Evolutionary conservation across 1,140 invertebrate species (phyloP).

Genomic region (Drosophila persimilis): DNA sequence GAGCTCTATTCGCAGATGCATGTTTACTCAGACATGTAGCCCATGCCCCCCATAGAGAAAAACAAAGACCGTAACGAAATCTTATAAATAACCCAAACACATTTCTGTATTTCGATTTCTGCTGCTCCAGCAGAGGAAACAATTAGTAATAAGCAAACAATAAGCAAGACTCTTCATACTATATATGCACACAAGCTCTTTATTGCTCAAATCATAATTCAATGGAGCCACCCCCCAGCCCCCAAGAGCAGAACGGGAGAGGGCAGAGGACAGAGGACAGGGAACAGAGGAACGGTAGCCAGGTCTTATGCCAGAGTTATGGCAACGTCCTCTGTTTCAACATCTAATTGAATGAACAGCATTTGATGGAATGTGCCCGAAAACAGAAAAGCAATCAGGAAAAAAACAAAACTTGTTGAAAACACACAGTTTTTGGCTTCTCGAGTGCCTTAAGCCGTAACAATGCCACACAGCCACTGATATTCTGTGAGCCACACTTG

Average conservation of each 20-base stretch:
- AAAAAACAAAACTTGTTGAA: constrained; percentile 35
- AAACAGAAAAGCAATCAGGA: constrained; percentile 46
- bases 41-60: no score
- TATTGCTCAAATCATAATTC: constrained; percentile 18
- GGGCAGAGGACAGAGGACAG: neutral
- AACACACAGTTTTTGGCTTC: constrained; percentile 33
- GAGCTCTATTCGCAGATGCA: neutral
- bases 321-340: constrained; percentile 41
- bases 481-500: constrained; percentile 55
- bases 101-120: constrained; percentile 5
- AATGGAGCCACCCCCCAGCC: neutral
- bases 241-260: neutral
- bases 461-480: constrained; percentile 14
- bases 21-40: no score
- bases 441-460: constrained; percentile 33
- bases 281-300: neutral
- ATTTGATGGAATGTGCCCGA: constrained; percentile 42
- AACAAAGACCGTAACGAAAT: constrained; percentile 13
- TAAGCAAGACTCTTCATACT: constrained; percentile 4
- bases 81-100: constrained; percentile 23
- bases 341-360: constrained; percentile 50
- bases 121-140: constrained; percentile 16
- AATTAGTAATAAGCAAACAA: constrained; percentile 30
- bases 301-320: constrained; percentile 18
- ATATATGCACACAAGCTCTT: constrained; percentile 14